These are phyloP conservation scores for Zaprionus vittiger DNA, from an alignment of 1,140 invertebrate genomes.

Conservation along the genomic window DNA sequence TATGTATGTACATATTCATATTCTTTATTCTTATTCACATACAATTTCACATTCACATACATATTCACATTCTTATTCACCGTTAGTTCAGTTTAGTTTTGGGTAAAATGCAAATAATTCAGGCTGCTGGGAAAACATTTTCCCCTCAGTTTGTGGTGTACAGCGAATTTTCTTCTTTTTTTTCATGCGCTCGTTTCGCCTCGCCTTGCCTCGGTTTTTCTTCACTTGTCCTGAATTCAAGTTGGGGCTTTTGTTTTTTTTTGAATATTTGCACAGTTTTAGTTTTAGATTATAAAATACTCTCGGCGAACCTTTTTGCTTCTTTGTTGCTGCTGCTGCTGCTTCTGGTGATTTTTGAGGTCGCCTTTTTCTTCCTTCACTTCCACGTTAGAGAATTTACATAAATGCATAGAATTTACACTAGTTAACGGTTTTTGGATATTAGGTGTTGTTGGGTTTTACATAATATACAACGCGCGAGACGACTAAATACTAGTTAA, in stretches of 20 bases:
- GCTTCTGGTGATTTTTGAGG: constrained; percentile 63
- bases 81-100: constrained; percentile 5
- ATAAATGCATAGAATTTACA: constrained; percentile 82
- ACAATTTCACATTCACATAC: not conserved
- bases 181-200: constrained; percentile 57
- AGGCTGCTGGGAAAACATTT: constrained; percentile 56
- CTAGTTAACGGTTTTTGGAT: constrained; percentile 53
- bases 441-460: constrained; percentile 39
- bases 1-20: not conserved
- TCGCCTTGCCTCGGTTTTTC: constrained; percentile 36
- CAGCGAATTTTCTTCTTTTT: constrained; percentile 61
- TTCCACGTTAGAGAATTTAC: constrained; percentile 72
- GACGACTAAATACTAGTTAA: constrained; percentile 60
- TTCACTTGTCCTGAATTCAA: constrained; percentile 28
- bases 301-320: constrained; percentile 69
- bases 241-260: constrained; percentile 26
- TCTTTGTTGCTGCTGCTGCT: constrained; percentile 50
- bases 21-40: not conserved
- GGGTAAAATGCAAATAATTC: constrained; percentile 39
- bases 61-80: not conserved
- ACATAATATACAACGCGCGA: constrained; percentile 69
- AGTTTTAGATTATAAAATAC: not conserved
- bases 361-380: constrained; percentile 74
- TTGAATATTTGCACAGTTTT: not conserved
- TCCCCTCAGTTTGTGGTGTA: constrained; percentile 67